Evolutionary conservation across 2,888 invertebrate genomes (phyloP), one percentile per base, ranked within the genome.

Genomic region (Perizoma affinitatum): DNA sequence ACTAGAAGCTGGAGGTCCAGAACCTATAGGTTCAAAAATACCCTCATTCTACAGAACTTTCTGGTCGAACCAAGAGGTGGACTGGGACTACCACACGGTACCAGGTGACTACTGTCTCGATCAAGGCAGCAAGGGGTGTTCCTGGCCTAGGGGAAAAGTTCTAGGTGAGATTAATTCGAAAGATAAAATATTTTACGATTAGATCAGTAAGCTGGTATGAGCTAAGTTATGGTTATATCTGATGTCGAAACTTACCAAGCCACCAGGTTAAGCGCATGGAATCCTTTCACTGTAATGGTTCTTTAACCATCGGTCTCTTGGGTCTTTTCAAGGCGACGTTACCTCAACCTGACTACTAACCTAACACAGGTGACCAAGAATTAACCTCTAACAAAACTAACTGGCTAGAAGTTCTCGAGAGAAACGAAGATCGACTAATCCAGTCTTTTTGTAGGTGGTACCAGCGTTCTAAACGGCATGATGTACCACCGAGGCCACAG

Each of bases 391-490:
- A 22, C 22, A 2, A n/a, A n/a, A n/a, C n/a, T n/a, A 6, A n/a
- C 40, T 22, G 36, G 49, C 11, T 43, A 41, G 22, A 41, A 36
- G 36, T 5, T 5, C 36, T 36, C 36, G 36, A 5, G 36, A 5
- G 6, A 6, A 6, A 7, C 7, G 7, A 38, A n/a, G n/a, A 6
- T 38, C 38, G 6, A 8, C 5, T 42, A 22, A 42, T 10, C 5
- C 34, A 6, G 11, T 41, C 8, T 36, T 6, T 10, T 38, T 7
- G 0, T 90, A 72, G 96, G 96, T 9, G 96, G 96, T 0, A 90
- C 93, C 58, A 93, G 94, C 55, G 94, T 95, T 0, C 91, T 96
- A n/a, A 96, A 97, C 80, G 96, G 96, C 5, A 96, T 96, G 96
- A 96, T 96, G 94, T 96, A 96, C 79, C 94, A 95, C 67, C 91